A percentile compares a stretch with the other conserved stretches of the same genome.
Evolutionary conservation across 2,888 invertebrate genomes (phyloP).

Genomic region (Cantharis rustica): DNA sequence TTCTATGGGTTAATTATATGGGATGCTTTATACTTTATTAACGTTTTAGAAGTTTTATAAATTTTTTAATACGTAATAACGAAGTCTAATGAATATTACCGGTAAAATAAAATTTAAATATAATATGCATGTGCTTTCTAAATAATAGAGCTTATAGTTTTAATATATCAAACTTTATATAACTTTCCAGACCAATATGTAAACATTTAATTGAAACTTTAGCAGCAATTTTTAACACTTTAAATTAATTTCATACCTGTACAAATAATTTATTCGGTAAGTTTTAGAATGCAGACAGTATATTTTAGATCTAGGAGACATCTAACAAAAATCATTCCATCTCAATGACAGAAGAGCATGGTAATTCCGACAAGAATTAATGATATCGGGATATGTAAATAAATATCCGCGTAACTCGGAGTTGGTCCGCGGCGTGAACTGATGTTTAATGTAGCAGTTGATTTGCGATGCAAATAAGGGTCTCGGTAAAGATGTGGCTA

Average conservation of each 20-base stretch:
- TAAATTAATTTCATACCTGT: constrained; percentile 9
- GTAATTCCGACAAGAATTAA: constrained; percentile 50
- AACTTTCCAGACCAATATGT: neutral
- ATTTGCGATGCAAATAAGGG: constrained; percentile 47
- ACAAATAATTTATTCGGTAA: constrained; percentile 29
- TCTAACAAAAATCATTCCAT: constrained; percentile 34
- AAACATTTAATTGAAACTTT: neutral
- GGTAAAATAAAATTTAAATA: neutral
- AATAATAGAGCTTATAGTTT: neutral
- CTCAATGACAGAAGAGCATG: constrained; percentile 38
- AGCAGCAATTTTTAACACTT: constrained; percentile 7
- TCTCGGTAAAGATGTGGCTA: constrained; percentile 36
- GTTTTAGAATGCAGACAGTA: constrained; percentile 28
- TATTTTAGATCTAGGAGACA: constrained; percentile 28
- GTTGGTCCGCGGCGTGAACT: constrained; percentile 46
- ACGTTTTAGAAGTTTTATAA: no score
- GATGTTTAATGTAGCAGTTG: constrained; percentile 51
- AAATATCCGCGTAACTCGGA: constrained; percentile 48
- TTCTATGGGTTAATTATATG: no score
- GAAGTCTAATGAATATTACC: no score
- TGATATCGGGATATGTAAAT: constrained; percentile 50
- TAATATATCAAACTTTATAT: neutral
- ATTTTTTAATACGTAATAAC: no score
- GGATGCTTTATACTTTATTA: no score
- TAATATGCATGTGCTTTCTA: neutral